phyloP scores from a whole-genome alignment of 2,888 invertebrate species.

The Nemotelus nigrinus region DNA sequence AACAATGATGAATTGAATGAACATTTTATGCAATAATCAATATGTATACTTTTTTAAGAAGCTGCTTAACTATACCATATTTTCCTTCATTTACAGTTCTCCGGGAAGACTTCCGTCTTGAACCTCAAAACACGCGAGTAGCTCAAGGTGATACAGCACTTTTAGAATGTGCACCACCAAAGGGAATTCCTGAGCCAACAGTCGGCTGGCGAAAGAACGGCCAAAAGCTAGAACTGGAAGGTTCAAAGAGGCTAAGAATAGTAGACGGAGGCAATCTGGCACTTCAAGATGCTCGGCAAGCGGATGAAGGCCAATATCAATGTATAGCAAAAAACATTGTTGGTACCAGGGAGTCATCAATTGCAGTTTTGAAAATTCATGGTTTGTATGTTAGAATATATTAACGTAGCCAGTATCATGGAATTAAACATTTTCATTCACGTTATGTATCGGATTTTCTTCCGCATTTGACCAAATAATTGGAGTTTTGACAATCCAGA shows the following conservation, averaged over 20 bases:
- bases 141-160: slow-evolving; percentile 87
- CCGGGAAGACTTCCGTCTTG: slow-evolving; percentile 86
- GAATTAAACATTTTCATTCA: too few relatives aligned
- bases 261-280: slow-evolving; percentile 84
- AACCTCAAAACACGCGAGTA: slow-evolving; percentile 83
- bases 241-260: slow-evolving; percentile 75
- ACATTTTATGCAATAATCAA: background rate
- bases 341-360: slow-evolving; percentile 77
- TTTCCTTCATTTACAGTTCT: slow-evolving; percentile 72
- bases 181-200: slow-evolving; percentile 88
- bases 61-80: too few relatives aligned
- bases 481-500: too few relatives aligned
- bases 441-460: background rate
- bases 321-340: slow-evolving; percentile 85
- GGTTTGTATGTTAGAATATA: slow-evolving; percentile 66
- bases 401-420: too few relatives aligned
- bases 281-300: slow-evolving; percentile 80
- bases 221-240: slow-evolving; percentile 76
- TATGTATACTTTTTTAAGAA: too few relatives aligned
- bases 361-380: slow-evolving; percentile 79
- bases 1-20: background rate
- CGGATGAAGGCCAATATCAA: slow-evolving; percentile 84
- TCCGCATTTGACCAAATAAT: background rate
- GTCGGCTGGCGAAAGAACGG: slow-evolving; percentile 90
- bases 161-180: slow-evolving; percentile 87